These are phyloP conservation scores for Campoletis raptor DNA, from an alignment of 2,888 invertebrate species.

Conservation along the genomic window DNA sequence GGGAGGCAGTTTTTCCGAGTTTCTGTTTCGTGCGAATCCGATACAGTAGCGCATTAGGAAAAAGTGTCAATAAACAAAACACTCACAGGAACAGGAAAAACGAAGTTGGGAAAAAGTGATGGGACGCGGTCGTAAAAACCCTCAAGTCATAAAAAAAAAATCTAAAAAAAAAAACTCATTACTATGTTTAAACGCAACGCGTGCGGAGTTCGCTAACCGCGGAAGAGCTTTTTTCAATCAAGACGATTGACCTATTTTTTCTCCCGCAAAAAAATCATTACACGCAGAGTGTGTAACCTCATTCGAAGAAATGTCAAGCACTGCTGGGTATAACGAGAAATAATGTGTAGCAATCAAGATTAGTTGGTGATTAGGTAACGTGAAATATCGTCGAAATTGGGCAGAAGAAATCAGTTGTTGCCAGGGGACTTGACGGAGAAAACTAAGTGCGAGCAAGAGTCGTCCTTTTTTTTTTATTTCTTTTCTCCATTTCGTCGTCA, in stretches of 20 bases:
- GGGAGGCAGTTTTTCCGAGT: too few species aligned
- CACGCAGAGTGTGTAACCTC: background rate
- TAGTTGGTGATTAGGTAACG: constrained; percentile 31
- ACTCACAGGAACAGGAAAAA: too few species aligned
- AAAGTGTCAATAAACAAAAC: too few species aligned
- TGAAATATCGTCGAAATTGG: constrained; percentile 17
- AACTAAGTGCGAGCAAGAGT: background rate
- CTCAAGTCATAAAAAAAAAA: too few species aligned
- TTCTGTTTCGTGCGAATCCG: too few species aligned
- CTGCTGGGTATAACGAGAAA: constrained; percentile 23
- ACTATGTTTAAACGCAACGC: background rate
- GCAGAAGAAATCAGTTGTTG: constrained; percentile 12
- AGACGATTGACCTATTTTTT: background rate
- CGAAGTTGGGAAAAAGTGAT: too few species aligned
- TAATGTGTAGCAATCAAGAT: constrained; percentile 37
- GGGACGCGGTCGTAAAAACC: too few species aligned
- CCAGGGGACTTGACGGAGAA: background rate
- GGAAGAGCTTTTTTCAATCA: constrained; percentile 31
- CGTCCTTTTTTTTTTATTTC: background rate
- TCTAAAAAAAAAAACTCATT: background rate
- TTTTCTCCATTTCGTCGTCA: background rate
- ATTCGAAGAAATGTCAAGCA: background rate
- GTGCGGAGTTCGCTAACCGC: background rate
- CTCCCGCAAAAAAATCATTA: background rate
- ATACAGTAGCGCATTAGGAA: too few species aligned